A percentile compares a stretch with the other conserved stretches of the same genome.
Evolutionary conservation across 92 coral and sea anemone genomes (phyloP).

Genomic region (Parazoanthus darwini): DNA sequence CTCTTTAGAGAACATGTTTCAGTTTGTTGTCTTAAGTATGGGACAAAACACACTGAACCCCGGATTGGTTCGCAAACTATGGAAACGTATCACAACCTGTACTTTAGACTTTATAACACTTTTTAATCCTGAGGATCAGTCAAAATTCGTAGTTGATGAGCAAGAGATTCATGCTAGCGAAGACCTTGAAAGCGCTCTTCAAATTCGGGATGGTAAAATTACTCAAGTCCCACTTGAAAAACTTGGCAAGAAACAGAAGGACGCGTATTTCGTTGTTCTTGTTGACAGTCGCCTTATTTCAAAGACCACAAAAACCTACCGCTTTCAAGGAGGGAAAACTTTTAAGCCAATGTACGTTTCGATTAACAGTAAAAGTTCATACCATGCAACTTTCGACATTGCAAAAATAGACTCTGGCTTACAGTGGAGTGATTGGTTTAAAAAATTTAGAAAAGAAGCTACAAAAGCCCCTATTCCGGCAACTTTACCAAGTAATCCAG

Average conservation of each 20-base stretch:
- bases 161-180: background rate
- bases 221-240: constrained; percentile 14
- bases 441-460: background rate
- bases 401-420: too few relatives aligned
- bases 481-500: too few relatives aligned
- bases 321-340: constrained; percentile 8
- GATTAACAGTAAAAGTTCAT: background rate
- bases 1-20: constrained; percentile 22
- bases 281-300: constrained; percentile 16
- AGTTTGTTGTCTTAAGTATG: constrained; percentile 6
- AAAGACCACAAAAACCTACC: constrained; percentile 1
- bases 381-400: constrained; percentile 9
- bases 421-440: too few relatives aligned
- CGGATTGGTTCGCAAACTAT: background rate
- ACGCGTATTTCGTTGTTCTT: background rate
- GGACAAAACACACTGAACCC: background rate
- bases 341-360: background rate
- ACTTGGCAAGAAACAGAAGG: background rate
- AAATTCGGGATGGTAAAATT: constrained; percentile 26
- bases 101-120: constrained; percentile 13
- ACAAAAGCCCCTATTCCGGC: too few relatives aligned
- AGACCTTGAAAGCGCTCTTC: background rate
- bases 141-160: constrained; percentile 1
- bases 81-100: constrained; percentile 1
- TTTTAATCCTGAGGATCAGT: background rate